A percentile compares a stretch with the other conserved stretches of the same genome.
Conservation (phyloP, 2,797 vertebrate genomes). For the Leptoclinus maculatus region DNA sequence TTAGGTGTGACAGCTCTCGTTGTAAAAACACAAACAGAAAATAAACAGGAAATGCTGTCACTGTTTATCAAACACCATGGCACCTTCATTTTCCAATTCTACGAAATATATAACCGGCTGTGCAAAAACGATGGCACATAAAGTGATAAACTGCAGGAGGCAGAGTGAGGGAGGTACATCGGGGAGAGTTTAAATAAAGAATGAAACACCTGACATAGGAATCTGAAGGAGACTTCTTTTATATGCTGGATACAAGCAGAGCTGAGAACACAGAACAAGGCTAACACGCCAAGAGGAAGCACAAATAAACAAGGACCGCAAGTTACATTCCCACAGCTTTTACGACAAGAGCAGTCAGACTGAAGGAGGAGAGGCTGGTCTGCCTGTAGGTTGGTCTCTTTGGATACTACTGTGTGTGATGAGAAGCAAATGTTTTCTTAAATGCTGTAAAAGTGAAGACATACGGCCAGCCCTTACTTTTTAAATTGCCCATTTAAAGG, state of each 20-base stretch:
- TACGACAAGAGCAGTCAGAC: slow-evolving; percentile 45
- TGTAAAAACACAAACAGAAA: slow-evolving; percentile 5
- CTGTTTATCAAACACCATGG: slow-evolving; percentile 12
- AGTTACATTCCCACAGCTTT: slow-evolving; percentile 39
- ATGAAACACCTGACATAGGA: slow-evolving; percentile 48
- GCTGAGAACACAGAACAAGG: slow-evolving; percentile 33
- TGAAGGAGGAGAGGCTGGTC: slow-evolving; percentile 29
- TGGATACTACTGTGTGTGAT: neutral
- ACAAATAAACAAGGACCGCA: slow-evolving; percentile 54
- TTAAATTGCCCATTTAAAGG: neutral
- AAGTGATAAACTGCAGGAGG: slow-evolving; percentile 24
- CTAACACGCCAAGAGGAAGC: slow-evolving; percentile 44
- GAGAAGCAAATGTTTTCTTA: neutral
- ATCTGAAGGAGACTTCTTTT: slow-evolving; percentile 55
- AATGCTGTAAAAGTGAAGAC: neutral
- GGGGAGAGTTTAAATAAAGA: slow-evolving; percentile 62
- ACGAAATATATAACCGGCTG: slow-evolving; percentile 15
- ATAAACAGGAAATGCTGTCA: neutral
- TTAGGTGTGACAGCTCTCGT: slow-evolving; percentile 2
- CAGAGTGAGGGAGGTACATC: slow-evolving; percentile 14
- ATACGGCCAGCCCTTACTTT: neutral
- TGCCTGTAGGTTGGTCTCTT: neutral
- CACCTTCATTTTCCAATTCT: slow-evolving; percentile 15
- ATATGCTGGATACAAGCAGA: slow-evolving; percentile 27
- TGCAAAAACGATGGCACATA: slow-evolving; percentile 10